A percentile compares a stretch with the other conserved stretches of the same genome.
phyloP scores from a whole-genome alignment of 2,888 invertebrate genomes.

The Catocala sponsa region DNA sequence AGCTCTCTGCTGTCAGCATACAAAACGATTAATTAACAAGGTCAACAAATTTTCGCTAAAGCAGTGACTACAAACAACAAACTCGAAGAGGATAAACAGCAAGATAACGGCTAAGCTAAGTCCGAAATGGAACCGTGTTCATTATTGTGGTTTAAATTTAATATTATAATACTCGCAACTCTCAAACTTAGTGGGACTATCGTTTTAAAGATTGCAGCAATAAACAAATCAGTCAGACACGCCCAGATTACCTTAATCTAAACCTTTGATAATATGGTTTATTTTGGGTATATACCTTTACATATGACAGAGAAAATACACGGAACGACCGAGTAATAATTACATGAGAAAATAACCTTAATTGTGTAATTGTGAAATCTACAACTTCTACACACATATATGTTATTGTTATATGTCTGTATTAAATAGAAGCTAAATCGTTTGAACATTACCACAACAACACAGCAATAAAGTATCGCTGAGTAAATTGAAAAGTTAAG shows the following conservation, averaged over 20 bases:
- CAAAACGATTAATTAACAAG: constrained; percentile 83
- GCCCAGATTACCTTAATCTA: constrained; percentile 41
- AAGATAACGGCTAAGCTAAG: constrained; percentile 65
- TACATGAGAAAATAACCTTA: no score
- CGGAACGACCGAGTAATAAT: no score
- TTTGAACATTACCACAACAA: constrained; percentile 46
- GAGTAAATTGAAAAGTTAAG: constrained; percentile 60
- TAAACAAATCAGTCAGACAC: constrained; percentile 30
- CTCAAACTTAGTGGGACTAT: constrained; percentile 40
- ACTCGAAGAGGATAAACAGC: constrained; percentile 62
- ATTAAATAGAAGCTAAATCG: constrained; percentile 40
- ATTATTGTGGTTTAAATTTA: constrained; percentile 62
- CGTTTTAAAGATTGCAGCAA: constrained; percentile 30
- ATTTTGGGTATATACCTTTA: no score
- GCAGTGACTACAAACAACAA: constrained; percentile 65
- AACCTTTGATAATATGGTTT: constrained; percentile 36
- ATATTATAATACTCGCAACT: constrained; percentile 47
- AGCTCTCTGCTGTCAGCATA: constrained; percentile 71
- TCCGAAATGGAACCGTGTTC: constrained; percentile 65
- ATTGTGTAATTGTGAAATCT: background rate
- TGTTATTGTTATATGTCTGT: constrained; percentile 28
- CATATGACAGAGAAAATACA: no score
- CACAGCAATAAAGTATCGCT: constrained; percentile 53
- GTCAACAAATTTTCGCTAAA: constrained; percentile 77
- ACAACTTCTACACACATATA: constrained; percentile 5